These are phyloP conservation scores for Indicator maculatus DNA, from an alignment of 2,113 vertebrate species.

Conservation along the genomic window DNA sequence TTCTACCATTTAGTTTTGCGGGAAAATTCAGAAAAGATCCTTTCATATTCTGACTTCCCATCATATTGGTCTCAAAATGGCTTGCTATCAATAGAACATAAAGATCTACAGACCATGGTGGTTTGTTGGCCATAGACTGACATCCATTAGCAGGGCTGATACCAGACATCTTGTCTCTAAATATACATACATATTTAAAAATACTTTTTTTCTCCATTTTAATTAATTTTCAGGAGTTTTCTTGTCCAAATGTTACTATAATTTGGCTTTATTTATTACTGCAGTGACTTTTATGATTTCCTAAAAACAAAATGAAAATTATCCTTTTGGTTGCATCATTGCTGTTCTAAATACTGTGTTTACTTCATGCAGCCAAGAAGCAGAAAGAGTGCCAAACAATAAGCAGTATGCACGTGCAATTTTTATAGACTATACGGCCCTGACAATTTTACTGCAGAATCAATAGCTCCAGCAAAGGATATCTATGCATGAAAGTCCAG, in stretches of 20 bases:
- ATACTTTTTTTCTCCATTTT: background rate
- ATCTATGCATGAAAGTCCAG: background rate
- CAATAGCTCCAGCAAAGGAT: background rate
- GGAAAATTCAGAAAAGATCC: background rate
- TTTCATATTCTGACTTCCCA: background rate
- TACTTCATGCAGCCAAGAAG: background rate
- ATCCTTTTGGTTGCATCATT: background rate
- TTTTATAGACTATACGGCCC: accelerated
- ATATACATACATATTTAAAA: background rate
- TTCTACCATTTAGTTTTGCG: background rate
- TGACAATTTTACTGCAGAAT: background rate
- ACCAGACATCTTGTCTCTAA: background rate
- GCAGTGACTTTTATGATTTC: background rate
- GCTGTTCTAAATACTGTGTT: background rate
- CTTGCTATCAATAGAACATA: background rate
- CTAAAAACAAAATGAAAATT: background rate
- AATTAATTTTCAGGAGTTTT: background rate
- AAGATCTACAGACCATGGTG: background rate
- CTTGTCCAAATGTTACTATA: background rate
- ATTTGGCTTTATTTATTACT: background rate
- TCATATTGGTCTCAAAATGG: background rate
- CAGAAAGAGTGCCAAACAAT: background rate
- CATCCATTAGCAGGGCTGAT: background rate
- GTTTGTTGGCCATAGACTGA: background rate
- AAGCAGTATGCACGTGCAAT: background rate